Base-by-base conservation (phyloP, 30 jellyfish, hydroid and myxozoan species). In the Chironex yamaguchii region DNA sequence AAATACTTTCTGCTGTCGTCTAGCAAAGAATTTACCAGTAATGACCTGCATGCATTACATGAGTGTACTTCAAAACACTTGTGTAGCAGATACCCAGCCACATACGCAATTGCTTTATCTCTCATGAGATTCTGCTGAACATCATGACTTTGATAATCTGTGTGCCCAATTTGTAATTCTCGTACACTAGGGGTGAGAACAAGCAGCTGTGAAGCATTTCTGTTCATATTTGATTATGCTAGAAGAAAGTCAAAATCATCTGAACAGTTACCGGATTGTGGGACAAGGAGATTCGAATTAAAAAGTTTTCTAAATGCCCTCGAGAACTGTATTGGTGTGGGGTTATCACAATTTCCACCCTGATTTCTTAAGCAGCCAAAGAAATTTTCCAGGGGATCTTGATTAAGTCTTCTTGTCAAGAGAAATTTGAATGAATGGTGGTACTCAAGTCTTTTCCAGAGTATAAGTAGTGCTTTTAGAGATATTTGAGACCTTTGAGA, bases 321-420 rank as follows among this genome's bases (percentile, higher is more conserved):
- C 2, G 14, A 52, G 12, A 78, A 78, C 27, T 62, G 90, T 29
- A 36, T 26, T 17, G 87, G 87, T 22, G 87, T 62, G n/a, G 90
- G 90, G 83, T 53, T 78, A 27, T 78, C 90, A 78, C 67, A 24
- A 54, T 28, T 49, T 30, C 87, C 87, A 36, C 81, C 81, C 50
- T 74, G 87, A 28, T 74, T 51, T 42, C 50, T 30, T 9, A 74
- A 32, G 4, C 63, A 76, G 11, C 87, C 87, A 75, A 75, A 49
- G 53, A 75, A 75, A 21, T 4, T 75, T 33, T 75, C 87, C 4
- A 75, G 87, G 1, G 77, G 87, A 51, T 75, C 87, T 29, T 75
- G 87, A 29, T 75, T 49, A 23, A 75, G 67, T 62, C 53, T 74
- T 52, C 87, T 75, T 24, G 77, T 75, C 6, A 75, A 29, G 62